Evolutionary conservation across 2,797 vertebrate species (phyloP).

Genomic region (Odontamblyopus lacepedii): DNA sequence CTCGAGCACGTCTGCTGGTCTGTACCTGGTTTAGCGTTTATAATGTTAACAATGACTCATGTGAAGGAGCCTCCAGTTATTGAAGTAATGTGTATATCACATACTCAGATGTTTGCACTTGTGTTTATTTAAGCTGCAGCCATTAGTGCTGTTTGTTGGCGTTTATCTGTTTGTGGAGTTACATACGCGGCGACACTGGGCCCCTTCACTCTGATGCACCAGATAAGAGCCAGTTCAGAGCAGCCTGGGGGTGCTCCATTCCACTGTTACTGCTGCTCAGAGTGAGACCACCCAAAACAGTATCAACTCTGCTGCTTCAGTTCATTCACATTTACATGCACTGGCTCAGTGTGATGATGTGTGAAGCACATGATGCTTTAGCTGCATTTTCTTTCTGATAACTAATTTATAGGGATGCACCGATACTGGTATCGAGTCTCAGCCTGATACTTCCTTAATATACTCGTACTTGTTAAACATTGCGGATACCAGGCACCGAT

Average conservation of each 20-base stretch:
- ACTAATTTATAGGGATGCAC: too few species aligned
- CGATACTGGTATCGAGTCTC: too few species aligned
- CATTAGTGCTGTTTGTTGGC: neutral
- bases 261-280: slow-evolving; percentile 12
- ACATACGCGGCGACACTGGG: slow-evolving; percentile 33
- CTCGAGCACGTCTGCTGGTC: neutral
- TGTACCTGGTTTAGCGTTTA: neutral
- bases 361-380: too few species aligned
- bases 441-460: too few species aligned
- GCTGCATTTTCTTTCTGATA: too few species aligned
- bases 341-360: too few species aligned
- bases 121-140: neutral
- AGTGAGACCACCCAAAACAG: neutral
- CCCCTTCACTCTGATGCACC: slow-evolving; percentile 45
- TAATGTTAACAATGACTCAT: slow-evolving; percentile 1
- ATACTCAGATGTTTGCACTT: neutral
- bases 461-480: too few species aligned
- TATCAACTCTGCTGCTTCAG: neutral
- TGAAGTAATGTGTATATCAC: neutral
- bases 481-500: too few species aligned
- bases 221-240: slow-evolving; percentile 54
- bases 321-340: too few species aligned
- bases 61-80: neutral
- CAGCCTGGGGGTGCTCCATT: slow-evolving; percentile 30
- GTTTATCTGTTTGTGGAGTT: slow-evolving; percentile 29